A percentile compares a stretch with the other conserved stretches of the same genome.
phyloP scores from a whole-genome alignment of 2,797 vertebrate genomes.

The Bothrops alternatus region DNA sequence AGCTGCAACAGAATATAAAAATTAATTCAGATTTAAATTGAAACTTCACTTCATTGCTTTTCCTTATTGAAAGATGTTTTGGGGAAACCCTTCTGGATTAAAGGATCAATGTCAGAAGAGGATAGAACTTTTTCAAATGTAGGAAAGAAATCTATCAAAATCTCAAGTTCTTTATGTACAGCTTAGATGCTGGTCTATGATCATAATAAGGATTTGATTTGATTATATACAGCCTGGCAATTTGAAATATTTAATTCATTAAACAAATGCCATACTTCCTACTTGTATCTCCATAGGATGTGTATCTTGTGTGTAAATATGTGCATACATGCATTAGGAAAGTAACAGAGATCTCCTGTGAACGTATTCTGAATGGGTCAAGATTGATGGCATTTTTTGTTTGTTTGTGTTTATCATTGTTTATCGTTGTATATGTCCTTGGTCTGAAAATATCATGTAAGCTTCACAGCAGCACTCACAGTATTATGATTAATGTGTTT shows the following conservation, averaged over 20 bases:
- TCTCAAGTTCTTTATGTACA: constrained; percentile 21
- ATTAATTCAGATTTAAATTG: background rate
- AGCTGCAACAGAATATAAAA: background rate
- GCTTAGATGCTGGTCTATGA: background rate
- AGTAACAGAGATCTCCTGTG: background rate
- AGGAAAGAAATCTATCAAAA: constrained; percentile 24
- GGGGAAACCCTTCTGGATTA: background rate
- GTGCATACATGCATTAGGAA: background rate
- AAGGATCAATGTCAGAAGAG: constrained; percentile 6
- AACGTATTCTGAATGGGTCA: constrained; percentile 10
- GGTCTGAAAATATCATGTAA: background rate
- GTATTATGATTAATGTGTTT: constrained; percentile 24
- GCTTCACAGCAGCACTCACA: background rate
- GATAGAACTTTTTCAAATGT: constrained; percentile 15
- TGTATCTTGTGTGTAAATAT: background rate
- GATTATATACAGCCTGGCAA: constrained; percentile 7
- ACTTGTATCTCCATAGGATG: background rate
- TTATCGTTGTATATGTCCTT: constrained; percentile 1
- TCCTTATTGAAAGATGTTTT: background rate
- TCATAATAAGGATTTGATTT: background rate
- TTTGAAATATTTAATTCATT: constrained; percentile 18
- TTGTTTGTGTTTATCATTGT: background rate
- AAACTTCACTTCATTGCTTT: background rate
- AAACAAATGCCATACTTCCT: background rate
- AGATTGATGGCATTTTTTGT: constrained; percentile 1